Conservation (phyloP, 2,888 invertebrate genomes). For the Agrilus biguttatus region DNA sequence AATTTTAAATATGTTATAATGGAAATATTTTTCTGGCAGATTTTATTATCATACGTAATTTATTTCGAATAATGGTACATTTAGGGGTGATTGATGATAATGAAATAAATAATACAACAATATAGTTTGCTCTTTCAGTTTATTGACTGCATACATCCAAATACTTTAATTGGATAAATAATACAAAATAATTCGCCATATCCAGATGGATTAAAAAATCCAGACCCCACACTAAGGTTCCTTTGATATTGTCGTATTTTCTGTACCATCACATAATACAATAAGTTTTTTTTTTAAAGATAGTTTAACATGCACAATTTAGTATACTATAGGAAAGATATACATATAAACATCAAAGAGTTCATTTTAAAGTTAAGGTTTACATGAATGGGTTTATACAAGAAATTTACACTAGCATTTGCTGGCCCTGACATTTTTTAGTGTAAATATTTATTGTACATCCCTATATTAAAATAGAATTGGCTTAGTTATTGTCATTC, state of each 20-base stretch:
- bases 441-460: slow-evolving; percentile 17
- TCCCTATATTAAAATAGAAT: slow-evolving; percentile 15
- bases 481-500: slow-evolving; percentile 19
- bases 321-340: background rate
- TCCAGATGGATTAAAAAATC: slow-evolving; percentile 9
- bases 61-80: too few species aligned
- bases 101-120: too few species aligned
- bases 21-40: too few species aligned
- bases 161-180: background rate
- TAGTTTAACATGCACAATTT: slow-evolving; percentile 3
- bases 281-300: slow-evolving; percentile 7
- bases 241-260: slow-evolving; percentile 23
- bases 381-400: background rate
- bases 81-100: too few species aligned
- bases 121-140: too few species aligned
- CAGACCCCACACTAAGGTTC: slow-evolving; percentile 20
- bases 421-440: slow-evolving; percentile 25
- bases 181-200: slow-evolving; percentile 21
- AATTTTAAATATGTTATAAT: too few species aligned
- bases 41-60: too few species aligned
- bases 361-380: background rate
- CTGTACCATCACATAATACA: slow-evolving; percentile 22
- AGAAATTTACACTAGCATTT: slow-evolving; percentile 20
- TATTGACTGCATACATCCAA: too few species aligned
- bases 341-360: background rate